These are phyloP conservation scores for Myiotriccus ornatus DNA, from an alignment of 2,797 vertebrate genomes.

Conservation along the genomic window DNA sequence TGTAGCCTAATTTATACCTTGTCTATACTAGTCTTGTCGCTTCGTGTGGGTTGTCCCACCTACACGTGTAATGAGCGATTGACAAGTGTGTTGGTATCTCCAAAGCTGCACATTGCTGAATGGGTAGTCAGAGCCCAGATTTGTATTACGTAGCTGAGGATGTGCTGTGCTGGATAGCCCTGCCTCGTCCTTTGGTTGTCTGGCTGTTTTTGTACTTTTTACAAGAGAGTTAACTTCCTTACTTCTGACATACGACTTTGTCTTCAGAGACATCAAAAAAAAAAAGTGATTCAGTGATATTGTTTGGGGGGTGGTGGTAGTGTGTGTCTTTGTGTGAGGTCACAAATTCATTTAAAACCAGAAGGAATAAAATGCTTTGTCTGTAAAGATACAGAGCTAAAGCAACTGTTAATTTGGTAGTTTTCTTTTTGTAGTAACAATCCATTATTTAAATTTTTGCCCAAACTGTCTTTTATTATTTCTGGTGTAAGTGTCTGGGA, in stretches of 20 bases:
- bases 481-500: background rate
- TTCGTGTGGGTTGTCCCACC: conserved; percentile 6
- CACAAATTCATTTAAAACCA: background rate
- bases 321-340: background rate
- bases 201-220: background rate
- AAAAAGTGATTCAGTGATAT: background rate
- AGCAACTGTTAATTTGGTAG: background rate
- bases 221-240: background rate
- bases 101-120: background rate
- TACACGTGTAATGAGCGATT: background rate
- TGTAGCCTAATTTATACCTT: conserved; percentile 3
- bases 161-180: background rate
- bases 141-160: background rate
- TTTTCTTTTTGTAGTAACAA: background rate
- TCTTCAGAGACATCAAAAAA: background rate
- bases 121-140: background rate
- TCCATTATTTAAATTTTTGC: background rate
- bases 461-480: background rate
- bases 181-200: background rate
- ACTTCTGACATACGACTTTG: background rate
- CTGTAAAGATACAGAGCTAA: background rate
- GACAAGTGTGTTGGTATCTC: background rate
- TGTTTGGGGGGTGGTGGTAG: rapidly evolving
- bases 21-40: background rate
- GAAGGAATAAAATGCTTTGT: background rate